phyloP scores from a whole-genome alignment of 2,797 vertebrate genomes.

The Megaceryle alcyon region DNA sequence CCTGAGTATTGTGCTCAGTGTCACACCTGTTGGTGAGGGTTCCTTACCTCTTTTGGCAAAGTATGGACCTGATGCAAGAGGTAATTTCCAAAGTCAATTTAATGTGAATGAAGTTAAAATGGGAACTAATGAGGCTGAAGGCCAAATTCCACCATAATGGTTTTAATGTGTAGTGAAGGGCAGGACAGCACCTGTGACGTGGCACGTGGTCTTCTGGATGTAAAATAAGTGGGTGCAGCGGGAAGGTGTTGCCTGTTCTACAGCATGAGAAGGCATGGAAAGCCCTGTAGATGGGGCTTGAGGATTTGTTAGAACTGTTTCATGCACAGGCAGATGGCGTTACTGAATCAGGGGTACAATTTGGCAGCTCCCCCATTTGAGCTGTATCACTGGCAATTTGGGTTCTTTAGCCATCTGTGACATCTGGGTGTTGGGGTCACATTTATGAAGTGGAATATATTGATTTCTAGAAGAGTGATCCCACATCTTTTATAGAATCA shows the following conservation, averaged over 20 bases:
- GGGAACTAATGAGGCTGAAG: background rate
- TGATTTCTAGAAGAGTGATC: background rate
- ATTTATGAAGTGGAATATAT: background rate
- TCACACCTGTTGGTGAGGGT: background rate
- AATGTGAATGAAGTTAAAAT: background rate
- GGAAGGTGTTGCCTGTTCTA: background rate
- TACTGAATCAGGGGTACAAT: background rate
- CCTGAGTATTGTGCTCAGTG: background rate
- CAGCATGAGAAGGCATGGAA: background rate
- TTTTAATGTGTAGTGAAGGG: background rate
- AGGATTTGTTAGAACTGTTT: background rate
- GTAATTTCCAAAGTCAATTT: background rate
- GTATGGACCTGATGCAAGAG: background rate
- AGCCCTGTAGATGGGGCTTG: conserved; percentile 6
- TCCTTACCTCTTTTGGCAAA: background rate
- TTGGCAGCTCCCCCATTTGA: accelerated
- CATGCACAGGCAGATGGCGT: background rate
- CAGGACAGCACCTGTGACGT: background rate
- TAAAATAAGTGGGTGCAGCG: background rate
- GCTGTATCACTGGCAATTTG: background rate
- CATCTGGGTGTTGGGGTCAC: background rate
- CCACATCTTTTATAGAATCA: background rate
- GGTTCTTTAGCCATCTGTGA: background rate
- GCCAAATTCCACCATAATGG: background rate
- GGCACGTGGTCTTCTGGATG: background rate